phyloP scores from a whole-genome alignment of 2,797 vertebrate species.

The Poliocrania exsul region DNA sequence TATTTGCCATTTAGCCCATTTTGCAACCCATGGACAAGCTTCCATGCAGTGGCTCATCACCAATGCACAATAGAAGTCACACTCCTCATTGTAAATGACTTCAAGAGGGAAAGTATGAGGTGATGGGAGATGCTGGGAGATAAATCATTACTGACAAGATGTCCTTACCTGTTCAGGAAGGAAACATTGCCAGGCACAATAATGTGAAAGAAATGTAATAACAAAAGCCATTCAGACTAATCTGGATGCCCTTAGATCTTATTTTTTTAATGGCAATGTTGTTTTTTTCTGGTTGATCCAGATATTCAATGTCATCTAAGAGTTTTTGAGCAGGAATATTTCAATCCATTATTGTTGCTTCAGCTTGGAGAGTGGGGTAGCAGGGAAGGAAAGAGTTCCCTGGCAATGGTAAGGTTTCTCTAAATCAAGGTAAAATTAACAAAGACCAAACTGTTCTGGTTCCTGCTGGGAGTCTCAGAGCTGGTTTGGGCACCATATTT shows the following conservation, averaged over 20 bases:
- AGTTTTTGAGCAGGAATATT: not conserved
- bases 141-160: not conserved
- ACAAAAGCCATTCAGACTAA: not conserved
- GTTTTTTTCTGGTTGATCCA: not conserved
- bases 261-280: not conserved
- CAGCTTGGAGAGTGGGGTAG: not conserved
- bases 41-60: not conserved
- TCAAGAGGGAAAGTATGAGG: not conserved
- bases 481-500: not conserved
- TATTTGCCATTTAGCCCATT: not conserved
- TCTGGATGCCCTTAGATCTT: not conserved
- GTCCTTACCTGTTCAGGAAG: not conserved
- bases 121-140: not conserved
- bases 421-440: not conserved
- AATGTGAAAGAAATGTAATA: not conserved
- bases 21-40: not conserved
- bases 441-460: not conserved
- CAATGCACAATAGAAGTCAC: not conserved
- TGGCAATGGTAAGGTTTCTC: not conserved
- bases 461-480: not conserved
- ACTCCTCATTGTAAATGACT: not conserved
- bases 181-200: not conserved
- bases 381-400: not conserved
- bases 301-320: not conserved
- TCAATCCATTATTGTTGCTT: not conserved